These are phyloP conservation scores for Bolinopsis microptera DNA, from an alignment of 37 sponge, comb jelly and placozoan genomes.

Conservation along the genomic window DNA sequence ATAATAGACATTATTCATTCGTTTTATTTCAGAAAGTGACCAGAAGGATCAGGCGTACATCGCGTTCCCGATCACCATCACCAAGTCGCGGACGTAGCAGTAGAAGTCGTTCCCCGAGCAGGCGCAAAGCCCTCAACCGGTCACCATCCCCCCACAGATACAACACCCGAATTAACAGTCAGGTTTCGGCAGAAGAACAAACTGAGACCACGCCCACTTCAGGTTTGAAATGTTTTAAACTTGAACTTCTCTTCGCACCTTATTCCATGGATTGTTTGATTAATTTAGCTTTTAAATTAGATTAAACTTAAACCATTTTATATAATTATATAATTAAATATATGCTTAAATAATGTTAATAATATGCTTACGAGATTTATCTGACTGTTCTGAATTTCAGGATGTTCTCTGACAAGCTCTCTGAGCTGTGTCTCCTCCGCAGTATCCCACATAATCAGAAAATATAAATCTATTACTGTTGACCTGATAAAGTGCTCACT, in stretches of 20 bases:
- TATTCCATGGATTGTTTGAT: no score
- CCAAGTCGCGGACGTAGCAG: background rate
- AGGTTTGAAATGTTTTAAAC: no score
- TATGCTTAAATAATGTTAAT: no score
- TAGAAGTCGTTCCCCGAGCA: conserved; percentile 11
- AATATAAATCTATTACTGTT: background rate
- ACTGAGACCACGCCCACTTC: background rate
- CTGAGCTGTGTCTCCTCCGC: conserved; percentile 16
- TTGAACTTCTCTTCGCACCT: no score
- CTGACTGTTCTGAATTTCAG: no score
- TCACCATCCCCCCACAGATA: conserved; percentile 63
- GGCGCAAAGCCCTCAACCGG: conserved; percentile 8
- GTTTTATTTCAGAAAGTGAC: conserved; percentile 13
- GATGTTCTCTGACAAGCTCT: background rate
- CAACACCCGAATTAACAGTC: conserved; percentile 16
- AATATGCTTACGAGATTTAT: no score
- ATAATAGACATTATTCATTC: no score
- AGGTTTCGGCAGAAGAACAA: background rate
- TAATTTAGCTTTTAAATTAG: no score
- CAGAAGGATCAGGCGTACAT: background rate
- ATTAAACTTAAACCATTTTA: no score
- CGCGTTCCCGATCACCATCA: conserved; percentile 20
- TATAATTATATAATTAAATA: no score
- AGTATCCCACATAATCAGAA: background rate
- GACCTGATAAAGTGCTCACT: background rate